Conservation (phyloP, 2,797 vertebrate species). For the Loris lydekkerianus region DNA sequence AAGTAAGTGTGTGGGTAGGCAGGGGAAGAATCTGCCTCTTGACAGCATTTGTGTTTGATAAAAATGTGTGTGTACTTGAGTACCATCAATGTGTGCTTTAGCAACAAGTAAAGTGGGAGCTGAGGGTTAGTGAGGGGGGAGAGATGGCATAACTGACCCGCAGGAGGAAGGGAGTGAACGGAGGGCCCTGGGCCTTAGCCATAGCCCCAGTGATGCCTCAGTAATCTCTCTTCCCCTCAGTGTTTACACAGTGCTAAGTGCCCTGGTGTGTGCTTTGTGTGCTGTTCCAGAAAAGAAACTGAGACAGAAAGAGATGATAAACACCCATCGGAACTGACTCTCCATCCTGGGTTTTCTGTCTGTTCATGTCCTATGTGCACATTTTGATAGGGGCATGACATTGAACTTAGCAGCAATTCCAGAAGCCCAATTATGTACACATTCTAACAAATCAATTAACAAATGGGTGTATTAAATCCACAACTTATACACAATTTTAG, state of each 20-base stretch:
- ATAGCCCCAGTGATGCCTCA: accelerated
- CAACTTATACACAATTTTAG: not conserved
- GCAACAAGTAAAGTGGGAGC: not conserved
- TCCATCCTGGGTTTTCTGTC: accelerated
- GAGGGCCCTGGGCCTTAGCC: not conserved
- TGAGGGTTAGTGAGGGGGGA: not conserved
- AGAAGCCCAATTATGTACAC: not conserved
- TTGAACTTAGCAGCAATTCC: not conserved
- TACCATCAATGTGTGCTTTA: not conserved
- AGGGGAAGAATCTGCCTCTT: not conserved
- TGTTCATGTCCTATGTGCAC: no score
- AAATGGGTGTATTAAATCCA: not conserved
- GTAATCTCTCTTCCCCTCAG: not conserved
- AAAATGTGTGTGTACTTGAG: not conserved
- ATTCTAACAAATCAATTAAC: not conserved
- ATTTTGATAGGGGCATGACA: not conserved
- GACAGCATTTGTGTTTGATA: not conserved
- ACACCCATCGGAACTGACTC: not conserved
- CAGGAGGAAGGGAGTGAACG: not conserved
- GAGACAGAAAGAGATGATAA: not conserved
- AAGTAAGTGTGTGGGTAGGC: not conserved
- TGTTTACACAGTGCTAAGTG: not conserved
- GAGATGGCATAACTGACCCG: not conserved
- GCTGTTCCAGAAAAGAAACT: not conserved
- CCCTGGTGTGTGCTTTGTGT: not conserved